Conservation (phyloP, 2,888 invertebrate genomes). For the Lithophane semibrunnea region DNA sequence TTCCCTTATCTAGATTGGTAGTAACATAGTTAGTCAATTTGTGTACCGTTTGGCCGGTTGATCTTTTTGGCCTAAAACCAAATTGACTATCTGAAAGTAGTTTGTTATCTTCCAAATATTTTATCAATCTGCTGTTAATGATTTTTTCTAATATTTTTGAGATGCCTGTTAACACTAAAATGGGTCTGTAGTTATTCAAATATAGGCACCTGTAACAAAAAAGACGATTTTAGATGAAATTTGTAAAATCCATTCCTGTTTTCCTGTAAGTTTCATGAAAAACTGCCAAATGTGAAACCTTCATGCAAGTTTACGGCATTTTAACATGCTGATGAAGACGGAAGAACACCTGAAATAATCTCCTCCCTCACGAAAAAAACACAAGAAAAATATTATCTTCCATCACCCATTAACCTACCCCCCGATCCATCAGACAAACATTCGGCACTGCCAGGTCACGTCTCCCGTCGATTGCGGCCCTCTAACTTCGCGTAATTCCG, state of each 20-base stretch:
- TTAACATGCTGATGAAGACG: neutral
- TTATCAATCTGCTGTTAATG: no score
- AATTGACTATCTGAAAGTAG: no score
- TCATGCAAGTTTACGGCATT: neutral
- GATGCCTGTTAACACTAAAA: no score
- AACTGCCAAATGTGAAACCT: neutral
- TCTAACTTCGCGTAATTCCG: slow-evolving; percentile 38
- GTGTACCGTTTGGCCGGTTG: no score
- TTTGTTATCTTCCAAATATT: no score
- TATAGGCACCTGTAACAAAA: neutral
- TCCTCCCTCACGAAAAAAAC: neutral
- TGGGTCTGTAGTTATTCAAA: no score
- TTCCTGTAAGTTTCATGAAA: neutral
- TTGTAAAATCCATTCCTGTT: neutral
- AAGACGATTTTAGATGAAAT: neutral
- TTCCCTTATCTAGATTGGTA: no score
- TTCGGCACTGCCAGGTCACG: slow-evolving; percentile 41
- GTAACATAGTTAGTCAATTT: no score
- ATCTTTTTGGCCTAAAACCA: no score
- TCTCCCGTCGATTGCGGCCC: slow-evolving; percentile 25
- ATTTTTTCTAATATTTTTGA: no score
- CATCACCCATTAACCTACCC: neutral
- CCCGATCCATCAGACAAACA: slow-evolving; percentile 19
- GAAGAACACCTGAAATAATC: accelerated
- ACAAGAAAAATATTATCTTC: neutral